phyloP scores from a whole-genome alignment of 2,888 invertebrate genomes.

The Cremastobaeus sp. region DNA sequence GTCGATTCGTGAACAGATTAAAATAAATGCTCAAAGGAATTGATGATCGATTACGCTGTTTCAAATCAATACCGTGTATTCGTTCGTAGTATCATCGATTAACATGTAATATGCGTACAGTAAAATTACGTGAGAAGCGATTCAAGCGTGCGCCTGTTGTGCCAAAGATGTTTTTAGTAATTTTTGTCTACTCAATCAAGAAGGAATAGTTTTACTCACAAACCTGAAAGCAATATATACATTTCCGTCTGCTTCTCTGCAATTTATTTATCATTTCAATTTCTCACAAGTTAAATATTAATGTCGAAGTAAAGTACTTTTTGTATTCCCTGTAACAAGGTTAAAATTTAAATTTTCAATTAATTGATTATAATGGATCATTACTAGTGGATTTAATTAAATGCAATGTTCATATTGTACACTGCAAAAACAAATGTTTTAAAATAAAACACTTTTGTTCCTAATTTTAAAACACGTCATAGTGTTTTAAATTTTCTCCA shows the following conservation, averaged over 20 bases:
- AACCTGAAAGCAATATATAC: slow-evolving; percentile 19
- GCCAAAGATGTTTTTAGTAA: slow-evolving; percentile 30
- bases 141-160: slow-evolving; percentile 57
- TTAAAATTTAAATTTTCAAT: no score
- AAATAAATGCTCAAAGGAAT: slow-evolving; percentile 19
- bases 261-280: slow-evolving; percentile 21
- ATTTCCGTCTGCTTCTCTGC: slow-evolving; percentile 2
- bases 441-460: no score
- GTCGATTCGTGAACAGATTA: slow-evolving; percentile 26
- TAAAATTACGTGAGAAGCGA: slow-evolving; percentile 67
- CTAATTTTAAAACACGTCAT: no score
- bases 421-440: no score
- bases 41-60: slow-evolving; percentile 9
- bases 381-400: no score
- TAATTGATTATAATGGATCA: no score
- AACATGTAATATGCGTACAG: slow-evolving; percentile 64
- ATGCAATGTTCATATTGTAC: no score
- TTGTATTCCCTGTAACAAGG: not conserved
- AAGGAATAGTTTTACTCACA: slow-evolving; percentile 9
- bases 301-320: slow-evolving; percentile 6
- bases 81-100: slow-evolving; percentile 47
- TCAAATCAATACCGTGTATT: slow-evolving; percentile 20
- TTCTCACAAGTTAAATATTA: no score
- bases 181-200: slow-evolving; percentile 22
- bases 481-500: no score